phyloP scores from a whole-genome alignment of 2,888 invertebrate species.

The Drosophila parthenogenetica region DNA sequence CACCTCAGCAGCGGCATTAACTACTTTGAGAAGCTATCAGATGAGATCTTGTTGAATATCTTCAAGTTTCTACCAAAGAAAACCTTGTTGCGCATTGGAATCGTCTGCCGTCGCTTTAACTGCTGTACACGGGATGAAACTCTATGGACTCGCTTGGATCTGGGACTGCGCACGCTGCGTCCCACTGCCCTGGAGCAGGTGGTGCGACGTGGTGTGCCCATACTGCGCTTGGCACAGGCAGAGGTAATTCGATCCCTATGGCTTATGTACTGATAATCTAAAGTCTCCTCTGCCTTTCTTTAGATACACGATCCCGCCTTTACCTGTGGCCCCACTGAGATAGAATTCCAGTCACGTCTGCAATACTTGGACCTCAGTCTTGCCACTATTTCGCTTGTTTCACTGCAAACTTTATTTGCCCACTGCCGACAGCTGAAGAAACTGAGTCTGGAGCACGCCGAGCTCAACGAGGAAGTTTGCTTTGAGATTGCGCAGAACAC shows the following conservation, averaged over 20 bases:
- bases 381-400: constrained; percentile 87
- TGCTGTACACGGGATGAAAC: constrained; percentile 93
- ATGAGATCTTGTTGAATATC: constrained; percentile 94
- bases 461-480: constrained; percentile 88
- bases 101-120: constrained; percentile 92
- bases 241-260: constrained; percentile 87
- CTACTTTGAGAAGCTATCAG: constrained; percentile 90
- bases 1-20: constrained; percentile 85
- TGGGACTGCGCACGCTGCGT: constrained; percentile 89
- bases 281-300: no score
- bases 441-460: constrained; percentile 93
- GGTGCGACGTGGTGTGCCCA: constrained; percentile 91
- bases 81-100: constrained; percentile 89
- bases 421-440: constrained; percentile 91
- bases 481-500: constrained; percentile 88
- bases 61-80: constrained; percentile 93
- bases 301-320: constrained; percentile 71
- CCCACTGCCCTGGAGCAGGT: constrained; percentile 90
- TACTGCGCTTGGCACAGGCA: constrained; percentile 91
- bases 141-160: constrained; percentile 93
- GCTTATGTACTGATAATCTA: background rate
- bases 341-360: constrained; percentile 87
- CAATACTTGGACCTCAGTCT: constrained; percentile 95
- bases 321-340: constrained; percentile 8
- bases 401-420: constrained; percentile 87